Evolutionary conservation across 2,113 vertebrate species (phyloP), one percentile per base, ranked within the genome.

Genomic region (Mirounga angustirostris): DNA sequence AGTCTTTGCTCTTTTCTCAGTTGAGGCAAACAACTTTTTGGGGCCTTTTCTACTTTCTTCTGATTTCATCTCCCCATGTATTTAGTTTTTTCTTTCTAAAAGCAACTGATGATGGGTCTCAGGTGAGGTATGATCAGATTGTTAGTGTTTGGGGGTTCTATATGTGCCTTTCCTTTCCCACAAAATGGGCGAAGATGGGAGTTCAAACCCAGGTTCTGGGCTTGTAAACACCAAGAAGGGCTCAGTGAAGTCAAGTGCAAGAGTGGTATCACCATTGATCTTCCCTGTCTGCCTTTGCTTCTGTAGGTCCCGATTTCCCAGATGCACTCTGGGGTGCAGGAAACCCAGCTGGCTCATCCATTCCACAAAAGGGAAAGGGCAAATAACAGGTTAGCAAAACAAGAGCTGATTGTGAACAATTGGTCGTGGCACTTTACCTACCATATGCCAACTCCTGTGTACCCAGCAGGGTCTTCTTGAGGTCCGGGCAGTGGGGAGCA

Each of bases 361-460:
- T 26, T 93, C 85, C 81, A 67, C 28, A 97, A 50, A 97, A 94
- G 54, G 61, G 67, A 86, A 80, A 86, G 79, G 89, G 63, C 74
- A 80, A 54, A 87, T 36, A n/a, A 46, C 24, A 58, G 67, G 74
- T 87, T 67, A 95, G 83, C 79, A 58, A n/a, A n/a, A 86, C 76
- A 43, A 4, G 46, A 40, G 43, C 58, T 40, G 85, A 18, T 19
- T 16, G 43, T 61, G 65, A 74, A 2, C 56, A 14, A 26, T 5
- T 19, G 80, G 84, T 90, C 69, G 0, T 28, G 79, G 14, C 19
- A 1, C 61, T 86, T 83, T 0, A 15, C 69, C 28, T 21, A 12
- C 19, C 4, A 0, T 4, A n/a, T 43, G 14, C 65, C 26, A 5
- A 13, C 71, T 69, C 67, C 58, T 91, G 65, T 65, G 9, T 43